Evolutionary conservation across 2,888 invertebrate species (phyloP), one percentile per base, ranked within the genome.

Genomic region (Dolichomitus sp.): DNA sequence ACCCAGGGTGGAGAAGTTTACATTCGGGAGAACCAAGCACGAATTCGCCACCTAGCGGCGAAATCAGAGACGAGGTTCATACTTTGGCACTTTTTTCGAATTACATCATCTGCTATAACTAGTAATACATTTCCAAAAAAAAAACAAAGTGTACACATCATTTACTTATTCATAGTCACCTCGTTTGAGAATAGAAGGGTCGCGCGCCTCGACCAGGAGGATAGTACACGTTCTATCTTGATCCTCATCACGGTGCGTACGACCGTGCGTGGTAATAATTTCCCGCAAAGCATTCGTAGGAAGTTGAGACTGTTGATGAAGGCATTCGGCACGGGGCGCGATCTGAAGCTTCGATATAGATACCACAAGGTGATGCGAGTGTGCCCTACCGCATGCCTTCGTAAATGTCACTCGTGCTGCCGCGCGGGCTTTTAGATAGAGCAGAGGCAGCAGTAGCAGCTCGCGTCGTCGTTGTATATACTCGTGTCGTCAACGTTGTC

Each of bases 191-290:
- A 27, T 12, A 0, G 54, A 40, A 52, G 59, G 30, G 61, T 42
- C 27, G 50, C 40, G 42, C 59, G 75, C 23, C 82, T 37, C n/a
- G 50, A 52, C 37, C 69, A 69, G 68, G 70, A 70, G 72, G 52
- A 54, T 42, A 69, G 30, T 68, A 72, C 63, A 59, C 68, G 75
- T 72, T 73, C 40, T 48, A 19, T 52, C 66, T 63, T 33, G 76
- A 83, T 83, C 76, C 66, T 76, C 80, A 83, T 76, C 68, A 76
- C 83, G 72, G 80, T 45, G 59, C 66, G 75, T 66, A 45, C 66
- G 19, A 68, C 40, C 52, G 66, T 61, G 27, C 52, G 27, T 42
- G 23, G 48, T 48, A 27, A 61, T 72, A 37, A 61, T 75, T 59
- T 50, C 4, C 30, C 48, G 30, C 59, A 0, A 12, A 70, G 59